Evolutionary conservation across 2,113 vertebrate species (phyloP), one percentile per base, ranked within the genome.

Genomic region (Petromus typicus): DNA sequence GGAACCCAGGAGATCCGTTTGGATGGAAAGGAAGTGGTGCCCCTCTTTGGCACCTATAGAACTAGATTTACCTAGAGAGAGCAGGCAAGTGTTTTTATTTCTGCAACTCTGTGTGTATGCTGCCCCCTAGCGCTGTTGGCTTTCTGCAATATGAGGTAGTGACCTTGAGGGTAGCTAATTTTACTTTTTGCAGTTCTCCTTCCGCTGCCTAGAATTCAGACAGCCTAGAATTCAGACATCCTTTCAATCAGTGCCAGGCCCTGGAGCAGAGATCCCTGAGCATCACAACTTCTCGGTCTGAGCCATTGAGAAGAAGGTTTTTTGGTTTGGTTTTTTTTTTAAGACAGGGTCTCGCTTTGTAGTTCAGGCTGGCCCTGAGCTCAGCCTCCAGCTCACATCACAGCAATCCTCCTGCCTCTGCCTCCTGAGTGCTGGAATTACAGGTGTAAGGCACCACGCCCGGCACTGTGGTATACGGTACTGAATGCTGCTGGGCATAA

Each of bases 61-160:
- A 95, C 8, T 76, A 66, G n/a, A 34, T 93, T 78, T 94, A 85
- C 80, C 78, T 63, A 73, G n/a, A 37, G 37, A 45, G 43, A 86
- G 11, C 7, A 69, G 76, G 57, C 54, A 20, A n/a, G 37, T 17
- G 25, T 51, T 91, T 82, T 85, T 48, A 27, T 86, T 57, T 85
- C 69, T 56, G 22, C 9, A 95, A 97, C 18, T 91, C n/a, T 93
- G n/a, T 87, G 84, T 95, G 27, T 91, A 56, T 4, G 43, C 83
- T 96, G 97, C 93, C 97, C 97, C 95, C 97, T 97, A 94, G 93
- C 93, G 97, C 89, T 85, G 56, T 23, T 73, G 6, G 2, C 10
- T 82, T 92, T 91, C 18, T 32, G 95, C 48, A 94, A 83, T 87
- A 96, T 40, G 30, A 34, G 18, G 43, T 78, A 78, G 76, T 97